Evolutionary conservation across 2,888 invertebrate species (phyloP), one percentile per base, ranked within the genome.

Genomic region (Limenitis camilla): DNA sequence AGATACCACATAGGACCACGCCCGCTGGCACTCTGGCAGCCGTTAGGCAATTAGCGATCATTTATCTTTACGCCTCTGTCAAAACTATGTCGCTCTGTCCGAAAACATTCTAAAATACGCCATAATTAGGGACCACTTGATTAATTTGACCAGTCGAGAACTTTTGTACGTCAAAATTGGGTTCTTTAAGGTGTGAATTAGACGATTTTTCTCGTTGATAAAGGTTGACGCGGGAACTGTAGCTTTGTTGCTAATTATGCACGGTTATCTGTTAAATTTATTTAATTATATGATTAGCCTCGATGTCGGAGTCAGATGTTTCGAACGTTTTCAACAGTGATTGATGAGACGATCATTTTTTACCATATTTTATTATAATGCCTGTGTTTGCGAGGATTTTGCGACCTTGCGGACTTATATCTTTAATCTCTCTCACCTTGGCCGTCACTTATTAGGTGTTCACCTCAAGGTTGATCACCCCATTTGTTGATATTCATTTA

Each of bases 161-260:
- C 67, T 74, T 72, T 72, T 70, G 72, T 71, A 63, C 65, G 76
- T 76, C 76, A 74, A 75, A 72, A 67, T 74, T 69, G 69, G 68
- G 63, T 64, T 70, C 68, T 69, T 70, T 69, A 70, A 81, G 74
- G 84, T 84, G 84, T 84, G 78, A 85, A 85, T 84, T 79, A 82
- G 82, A 76, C 72, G 83, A 84, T 85, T 81, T 84, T 81, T 81
- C 80, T 79, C 71, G 66, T 63, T 80, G 85, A 86, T 85, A 85
- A 80, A 81, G 79, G 78, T 82, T 79, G 83, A 83, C 78, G 72
- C 81, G 80, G 74, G 74, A 71, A 74, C 72, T 68, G 44, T 51
- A 60, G 72, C 74, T 49, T 49, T 53, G 79, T 81, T 81, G 80
- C 79, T 80, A 79, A 84, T 85, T 83, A 84, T 79, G 67, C 81